A percentile compares a stretch with the other conserved stretches of the same genome.
phyloP scores from a whole-genome alignment of 2,888 invertebrate species.

The Danaus chrysippus region DNA sequence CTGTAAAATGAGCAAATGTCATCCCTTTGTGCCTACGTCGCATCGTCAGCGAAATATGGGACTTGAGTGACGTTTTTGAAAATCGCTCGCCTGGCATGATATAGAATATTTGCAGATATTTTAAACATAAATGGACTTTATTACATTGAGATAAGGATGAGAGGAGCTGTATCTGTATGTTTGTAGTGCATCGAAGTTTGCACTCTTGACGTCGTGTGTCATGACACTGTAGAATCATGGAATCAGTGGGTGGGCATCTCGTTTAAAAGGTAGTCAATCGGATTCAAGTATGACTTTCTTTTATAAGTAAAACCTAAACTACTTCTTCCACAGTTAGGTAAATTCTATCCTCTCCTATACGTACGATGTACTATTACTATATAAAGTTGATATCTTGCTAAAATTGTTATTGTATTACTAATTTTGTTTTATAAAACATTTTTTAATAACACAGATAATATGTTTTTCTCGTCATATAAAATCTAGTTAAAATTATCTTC shows the following conservation, averaged over 20 bases:
- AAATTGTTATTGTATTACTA: no score
- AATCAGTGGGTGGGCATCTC: slow-evolving; percentile 37
- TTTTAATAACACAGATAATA: no score
- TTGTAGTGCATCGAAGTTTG: slow-evolving; percentile 42
- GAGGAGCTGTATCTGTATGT: slow-evolving; percentile 14
- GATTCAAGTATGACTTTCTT: slow-evolving; percentile 18
- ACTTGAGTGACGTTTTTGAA: slow-evolving; percentile 47
- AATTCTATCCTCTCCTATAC: no score
- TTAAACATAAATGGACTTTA: slow-evolving; percentile 32
- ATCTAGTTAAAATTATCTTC: no score
- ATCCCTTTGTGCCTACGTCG: slow-evolving; percentile 40
- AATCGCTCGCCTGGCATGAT: slow-evolving; percentile 44
- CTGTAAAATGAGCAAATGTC: slow-evolving; percentile 37
- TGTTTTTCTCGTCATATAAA: no score
- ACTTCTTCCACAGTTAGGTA: background rate
- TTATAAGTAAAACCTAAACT: background rate
- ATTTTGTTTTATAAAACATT: no score
- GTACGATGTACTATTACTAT: no score
- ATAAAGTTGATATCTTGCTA: no score
- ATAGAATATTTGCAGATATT: slow-evolving; percentile 9
- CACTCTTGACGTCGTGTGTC: slow-evolving; percentile 48
- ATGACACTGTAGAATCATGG: slow-evolving; percentile 40
- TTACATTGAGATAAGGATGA: slow-evolving; percentile 19
- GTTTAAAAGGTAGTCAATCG: slow-evolving; percentile 22
- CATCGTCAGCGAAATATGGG: slow-evolving; percentile 43